These are phyloP conservation scores for Lymantria dispar DNA, from an alignment of 2,888 invertebrate genomes.

Conservation along the genomic window DNA sequence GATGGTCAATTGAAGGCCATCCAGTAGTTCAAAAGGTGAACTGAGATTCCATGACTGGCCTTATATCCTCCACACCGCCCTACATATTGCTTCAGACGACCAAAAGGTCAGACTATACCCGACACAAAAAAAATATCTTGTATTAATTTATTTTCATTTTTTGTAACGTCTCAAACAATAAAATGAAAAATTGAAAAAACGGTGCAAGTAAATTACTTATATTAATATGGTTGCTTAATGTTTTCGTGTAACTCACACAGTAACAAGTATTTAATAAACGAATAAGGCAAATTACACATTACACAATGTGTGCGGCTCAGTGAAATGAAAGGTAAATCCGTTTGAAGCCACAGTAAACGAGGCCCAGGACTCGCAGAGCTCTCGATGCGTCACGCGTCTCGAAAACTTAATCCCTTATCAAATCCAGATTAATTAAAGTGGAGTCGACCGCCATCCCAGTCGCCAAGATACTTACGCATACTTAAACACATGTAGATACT, in stretches of 20 bases:
- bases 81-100: no score
- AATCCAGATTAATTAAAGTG: slow-evolving; percentile 79
- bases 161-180: no score
- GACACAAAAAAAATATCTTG: no score
- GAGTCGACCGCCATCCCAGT: slow-evolving; percentile 61
- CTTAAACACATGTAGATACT: slow-evolving; percentile 46
- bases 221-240: background rate
- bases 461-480: slow-evolving; percentile 51
- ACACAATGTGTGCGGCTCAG: slow-evolving; percentile 64
- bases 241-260: background rate
- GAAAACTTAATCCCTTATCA: slow-evolving; percentile 77
- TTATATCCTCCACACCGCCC: no score
- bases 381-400: slow-evolving; percentile 77
- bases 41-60: no score
- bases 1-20: no score
- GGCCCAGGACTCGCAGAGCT: slow-evolving; percentile 52
- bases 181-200: background rate
- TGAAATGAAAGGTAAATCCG: slow-evolving; percentile 70
- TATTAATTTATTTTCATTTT: no score
- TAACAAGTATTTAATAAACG: background rate
- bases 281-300: background rate
- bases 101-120: no score
- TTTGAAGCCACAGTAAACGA: slow-evolving; percentile 70
- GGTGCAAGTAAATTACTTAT: background rate
- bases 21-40: no score